A percentile compares a stretch with the other conserved stretches of the same genome.
phyloP scores from a whole-genome alignment of 2,113 vertebrate genomes.

The Hylia prasina region DNA sequence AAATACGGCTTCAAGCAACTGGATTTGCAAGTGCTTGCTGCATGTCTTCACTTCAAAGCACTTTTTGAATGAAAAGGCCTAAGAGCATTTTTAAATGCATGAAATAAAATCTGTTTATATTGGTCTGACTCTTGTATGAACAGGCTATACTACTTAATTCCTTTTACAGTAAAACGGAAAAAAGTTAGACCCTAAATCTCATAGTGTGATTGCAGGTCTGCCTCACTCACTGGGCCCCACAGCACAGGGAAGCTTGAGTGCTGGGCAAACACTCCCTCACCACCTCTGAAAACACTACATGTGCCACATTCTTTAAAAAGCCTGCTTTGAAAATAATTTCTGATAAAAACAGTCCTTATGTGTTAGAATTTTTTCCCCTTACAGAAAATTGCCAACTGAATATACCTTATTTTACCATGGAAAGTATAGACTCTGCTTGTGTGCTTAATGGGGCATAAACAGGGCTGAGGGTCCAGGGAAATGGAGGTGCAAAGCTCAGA shows the following conservation, averaged over 20 bases:
- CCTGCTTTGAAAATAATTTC: neutral
- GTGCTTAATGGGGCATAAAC: neutral
- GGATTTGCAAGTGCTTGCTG: neutral
- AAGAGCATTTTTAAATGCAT: neutral
- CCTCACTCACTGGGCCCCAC: neutral
- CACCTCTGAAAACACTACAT: neutral
- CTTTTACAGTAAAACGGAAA: neutral
- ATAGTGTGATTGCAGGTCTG: neutral
- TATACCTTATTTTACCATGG: neutral
- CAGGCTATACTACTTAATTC: neutral
- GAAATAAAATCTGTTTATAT: neutral
- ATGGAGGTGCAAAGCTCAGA: neutral
- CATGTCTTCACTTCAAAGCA: neutral
- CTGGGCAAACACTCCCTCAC: neutral
- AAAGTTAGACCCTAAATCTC: neutral
- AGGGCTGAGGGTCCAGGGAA: neutral
- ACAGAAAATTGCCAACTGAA: neutral
- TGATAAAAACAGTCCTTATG: neutral
- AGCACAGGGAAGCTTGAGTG: neutral
- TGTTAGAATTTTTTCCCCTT: neutral
- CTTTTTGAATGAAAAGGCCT: neutral
- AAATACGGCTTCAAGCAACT: neutral
- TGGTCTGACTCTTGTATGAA: neutral
- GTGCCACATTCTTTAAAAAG: neutral
- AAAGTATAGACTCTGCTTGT: neutral